phyloP scores from a whole-genome alignment of 2,113 vertebrate genomes.

The Leucopternis melanops region DNA sequence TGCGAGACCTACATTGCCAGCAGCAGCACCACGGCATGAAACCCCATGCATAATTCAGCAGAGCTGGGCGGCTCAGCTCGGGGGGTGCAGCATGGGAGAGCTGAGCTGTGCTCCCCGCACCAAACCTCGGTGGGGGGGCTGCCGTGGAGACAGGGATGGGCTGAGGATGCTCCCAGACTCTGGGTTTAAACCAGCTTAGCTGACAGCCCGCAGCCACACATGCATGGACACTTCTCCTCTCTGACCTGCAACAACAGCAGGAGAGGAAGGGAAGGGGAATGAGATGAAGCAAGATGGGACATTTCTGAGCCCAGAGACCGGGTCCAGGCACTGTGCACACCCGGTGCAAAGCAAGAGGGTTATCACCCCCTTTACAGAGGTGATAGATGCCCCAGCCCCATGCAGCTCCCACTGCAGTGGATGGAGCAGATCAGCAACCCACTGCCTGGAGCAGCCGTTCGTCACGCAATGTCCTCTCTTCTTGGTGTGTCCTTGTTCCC shows the following conservation, averaged over 20 bases:
- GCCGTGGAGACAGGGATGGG: accelerated
- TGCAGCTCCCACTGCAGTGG: not conserved
- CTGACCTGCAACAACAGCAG: not conserved
- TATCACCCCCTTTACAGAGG: not conserved
- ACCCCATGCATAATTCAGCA: not conserved
- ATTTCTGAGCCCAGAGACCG: too few relatives aligned
- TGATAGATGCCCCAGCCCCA: not conserved
- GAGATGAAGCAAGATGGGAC: not conserved
- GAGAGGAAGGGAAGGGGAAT: not conserved
- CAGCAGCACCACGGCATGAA: not conserved
- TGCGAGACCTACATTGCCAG: not conserved
- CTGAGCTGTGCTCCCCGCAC: accelerated
- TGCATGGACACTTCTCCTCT: accelerated
- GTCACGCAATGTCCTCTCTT: not conserved
- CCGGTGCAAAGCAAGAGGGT: not conserved
- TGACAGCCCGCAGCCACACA: not conserved
- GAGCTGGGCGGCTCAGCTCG: not conserved
- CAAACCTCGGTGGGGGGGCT: accelerated
- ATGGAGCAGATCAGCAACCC: not conserved
- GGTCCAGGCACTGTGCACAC: not conserved
- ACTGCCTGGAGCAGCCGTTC: not conserved
- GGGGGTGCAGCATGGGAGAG: accelerated
- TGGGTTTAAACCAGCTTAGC: not conserved
- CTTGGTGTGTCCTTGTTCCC: not conserved
- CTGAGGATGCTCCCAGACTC: not conserved